Base-by-base conservation (phyloP, 2,888 invertebrate genomes). In the Cremastobaeus sp. region DNA sequence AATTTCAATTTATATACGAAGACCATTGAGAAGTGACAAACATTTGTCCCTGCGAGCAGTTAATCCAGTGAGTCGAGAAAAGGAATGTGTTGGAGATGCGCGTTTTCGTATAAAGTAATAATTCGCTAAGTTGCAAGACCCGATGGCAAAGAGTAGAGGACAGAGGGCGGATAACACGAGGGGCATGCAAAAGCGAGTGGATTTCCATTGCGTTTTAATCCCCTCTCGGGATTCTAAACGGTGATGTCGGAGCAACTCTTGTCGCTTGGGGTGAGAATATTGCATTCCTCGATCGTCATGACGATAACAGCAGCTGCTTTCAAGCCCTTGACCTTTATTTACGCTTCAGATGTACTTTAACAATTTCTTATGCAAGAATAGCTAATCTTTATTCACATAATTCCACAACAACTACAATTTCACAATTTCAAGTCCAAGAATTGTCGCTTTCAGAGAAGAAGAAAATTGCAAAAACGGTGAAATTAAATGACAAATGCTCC, bases 221-320 rank as follows among this genome's bases (percentile, higher is more conserved):
- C 86, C 81, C 80, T 77, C 79, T 78, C 69, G 57, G 73, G 70
- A 72, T 84, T 83, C 80, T 81, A 82, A 83, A 81, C 79, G 84
- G 78, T 76, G 82, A 85, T 83, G 80, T 80, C 82, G 82, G 84
- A 83, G 84, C 84, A 85, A 86, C 85, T 84, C 84, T 85, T 87
- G 86, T 86, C 86, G 83, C 85, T 84, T 83, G 82, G 87, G 87
- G 87, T 86, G 87, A 87, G 86, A 85, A 87, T 87, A 87, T 87
- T 87, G 83, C 87, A 87, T 87, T 87, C 87, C 87, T 85, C 81
- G 86, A 86, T 87, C 84, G 82, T 86, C 86, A 86, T 84, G 86
- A 84, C 82, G 83, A 85, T 84, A 86, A 85, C 85, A 83, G 82
- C 80, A 78, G 78, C 79, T 73, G 60, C 68, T 69, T 70, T 64